phyloP scores from a whole-genome alignment of 2,888 invertebrate genomes.

The Atherix ibis region DNA sequence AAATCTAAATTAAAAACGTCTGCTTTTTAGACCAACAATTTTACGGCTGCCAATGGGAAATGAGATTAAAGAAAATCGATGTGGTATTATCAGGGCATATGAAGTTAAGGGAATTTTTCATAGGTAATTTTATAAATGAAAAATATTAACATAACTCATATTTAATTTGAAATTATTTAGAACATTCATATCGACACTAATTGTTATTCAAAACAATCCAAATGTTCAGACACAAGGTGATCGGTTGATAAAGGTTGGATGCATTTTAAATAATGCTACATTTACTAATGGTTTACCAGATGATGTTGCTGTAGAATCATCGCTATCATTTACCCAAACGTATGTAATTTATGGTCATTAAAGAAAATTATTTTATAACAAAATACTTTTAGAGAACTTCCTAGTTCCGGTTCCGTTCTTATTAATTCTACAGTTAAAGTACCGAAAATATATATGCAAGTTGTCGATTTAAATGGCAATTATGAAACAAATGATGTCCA shows the following conservation, averaged over 20 bases:
- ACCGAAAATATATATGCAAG: constrained; percentile 39
- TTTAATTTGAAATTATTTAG: constrained; percentile 29
- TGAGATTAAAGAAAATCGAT: constrained; percentile 28
- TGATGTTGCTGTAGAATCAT: constrained; percentile 40
- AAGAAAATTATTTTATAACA: neutral
- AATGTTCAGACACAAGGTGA: constrained; percentile 75
- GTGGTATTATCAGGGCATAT: constrained; percentile 29
- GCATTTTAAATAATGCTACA: constrained; percentile 41
- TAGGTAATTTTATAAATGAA: constrained; percentile 18
- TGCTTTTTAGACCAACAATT: constrained; percentile 14
- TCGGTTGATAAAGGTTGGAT: constrained; percentile 63
- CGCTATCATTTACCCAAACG: constrained; percentile 39
- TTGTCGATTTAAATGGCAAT: constrained; percentile 40
- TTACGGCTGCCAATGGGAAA: constrained; percentile 26
- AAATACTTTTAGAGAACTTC: constrained; percentile 23
- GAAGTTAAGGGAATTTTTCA: constrained; percentile 25
- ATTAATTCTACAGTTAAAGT: constrained; percentile 11
- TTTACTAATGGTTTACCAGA: constrained; percentile 26
- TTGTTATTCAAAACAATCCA: constrained; percentile 70
- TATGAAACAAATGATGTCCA: constrained; percentile 46
- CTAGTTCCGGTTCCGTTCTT: constrained; percentile 33
- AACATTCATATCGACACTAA: constrained; percentile 56
- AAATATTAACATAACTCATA: neutral
- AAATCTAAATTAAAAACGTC: no score
- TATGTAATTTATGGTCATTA: constrained; percentile 18